Conservation (phyloP, 1,140 invertebrate genomes). For the Mizuhopecten yessoensis region DNA sequence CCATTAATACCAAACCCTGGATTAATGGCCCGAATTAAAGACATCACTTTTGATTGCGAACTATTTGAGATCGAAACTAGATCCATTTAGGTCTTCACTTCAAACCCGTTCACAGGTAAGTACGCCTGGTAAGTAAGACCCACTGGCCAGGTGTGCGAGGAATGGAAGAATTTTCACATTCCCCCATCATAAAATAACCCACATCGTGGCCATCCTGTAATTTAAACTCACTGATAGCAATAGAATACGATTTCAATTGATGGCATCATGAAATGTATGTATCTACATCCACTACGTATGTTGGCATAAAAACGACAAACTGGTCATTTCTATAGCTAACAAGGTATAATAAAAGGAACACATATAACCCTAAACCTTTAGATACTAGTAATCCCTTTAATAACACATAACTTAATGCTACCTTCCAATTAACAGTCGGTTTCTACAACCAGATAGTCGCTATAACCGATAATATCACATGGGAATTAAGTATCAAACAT, state of each 20-base stretch:
- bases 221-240: background rate
- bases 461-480: background rate
- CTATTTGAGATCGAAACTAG: slow-evolving; percentile 33
- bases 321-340: background rate
- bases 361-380: background rate
- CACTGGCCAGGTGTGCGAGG: background rate
- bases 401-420: background rate
- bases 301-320: background rate
- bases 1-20: slow-evolving; percentile 38
- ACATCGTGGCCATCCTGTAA: background rate
- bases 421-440: background rate
- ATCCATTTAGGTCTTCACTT: slow-evolving; percentile 5
- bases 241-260: background rate
- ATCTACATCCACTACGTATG: slow-evolving; percentile 27
- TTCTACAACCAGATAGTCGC: background rate
- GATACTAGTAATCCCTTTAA: background rate
- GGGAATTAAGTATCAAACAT: background rate
- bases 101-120: slow-evolving; percentile 14
- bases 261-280: slow-evolving; percentile 34
- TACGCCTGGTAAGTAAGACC: background rate
- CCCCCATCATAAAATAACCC: background rate
- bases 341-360: background rate
- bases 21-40: slow-evolving; percentile 38
- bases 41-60: slow-evolving; percentile 32
- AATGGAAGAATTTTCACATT: background rate